Evolutionary conservation across 1,140 invertebrate species (phyloP).

Genomic region (Elymnias hypermnestra): DNA sequence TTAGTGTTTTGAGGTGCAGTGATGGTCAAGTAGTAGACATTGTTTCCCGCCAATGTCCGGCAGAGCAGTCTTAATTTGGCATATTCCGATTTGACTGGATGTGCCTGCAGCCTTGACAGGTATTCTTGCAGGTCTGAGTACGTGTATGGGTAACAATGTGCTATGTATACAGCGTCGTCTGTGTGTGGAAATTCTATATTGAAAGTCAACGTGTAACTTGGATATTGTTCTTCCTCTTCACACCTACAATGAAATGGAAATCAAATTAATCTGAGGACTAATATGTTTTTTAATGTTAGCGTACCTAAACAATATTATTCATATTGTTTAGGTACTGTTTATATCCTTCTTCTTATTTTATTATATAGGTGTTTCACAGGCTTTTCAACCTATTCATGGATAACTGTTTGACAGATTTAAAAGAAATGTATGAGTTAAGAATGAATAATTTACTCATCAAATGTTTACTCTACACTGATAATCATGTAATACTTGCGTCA

Average conservation of each 20-base stretch:
- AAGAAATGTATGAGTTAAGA: too few relatives aligned
- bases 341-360: too few relatives aligned
- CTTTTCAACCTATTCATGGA: too few relatives aligned
- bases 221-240: constrained; percentile 78
- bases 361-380: too few relatives aligned
- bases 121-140: constrained; percentile 92
- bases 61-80: constrained; percentile 89
- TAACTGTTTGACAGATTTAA: too few relatives aligned
- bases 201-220: constrained; percentile 92
- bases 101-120: constrained; percentile 81
- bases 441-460: too few relatives aligned
- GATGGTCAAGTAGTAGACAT: constrained; percentile 94
- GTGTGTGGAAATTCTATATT: constrained; percentile 94
- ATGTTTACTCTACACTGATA: too few relatives aligned
- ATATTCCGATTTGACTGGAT: constrained; percentile 87
- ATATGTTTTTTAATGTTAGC: background rate
- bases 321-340: too few relatives aligned
- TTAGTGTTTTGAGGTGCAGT: constrained; percentile 82
- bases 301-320: background rate
- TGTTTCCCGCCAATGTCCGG: constrained; percentile 91
- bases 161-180: constrained; percentile 94
- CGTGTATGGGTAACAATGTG: constrained; percentile 98
- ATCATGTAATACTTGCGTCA: too few relatives aligned
- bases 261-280: too few relatives aligned
- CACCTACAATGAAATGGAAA: constrained; percentile 67